Percentiles rank a stretch among this genome's conserved stretches.
phyloP scores from a whole-genome alignment of 2,888 invertebrate genomes.

The Agrotis clavis region DNA sequence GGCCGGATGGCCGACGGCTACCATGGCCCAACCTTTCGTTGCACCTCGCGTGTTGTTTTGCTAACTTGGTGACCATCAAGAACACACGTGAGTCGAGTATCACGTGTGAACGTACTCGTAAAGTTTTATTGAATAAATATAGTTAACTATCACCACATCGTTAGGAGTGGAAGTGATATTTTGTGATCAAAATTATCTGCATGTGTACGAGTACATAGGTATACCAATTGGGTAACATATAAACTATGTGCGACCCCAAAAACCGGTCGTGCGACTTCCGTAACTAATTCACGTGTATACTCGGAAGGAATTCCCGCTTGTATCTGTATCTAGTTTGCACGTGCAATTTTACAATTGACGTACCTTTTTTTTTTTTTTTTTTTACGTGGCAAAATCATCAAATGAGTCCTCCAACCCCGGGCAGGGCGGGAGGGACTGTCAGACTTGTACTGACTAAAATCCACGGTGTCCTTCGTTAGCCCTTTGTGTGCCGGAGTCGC shows the following conservation, averaged over 20 bases:
- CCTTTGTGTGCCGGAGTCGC: no score
- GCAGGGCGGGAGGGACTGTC: no score
- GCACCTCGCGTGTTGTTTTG: background rate
- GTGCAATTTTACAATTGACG: no score
- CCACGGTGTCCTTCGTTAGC: no score
- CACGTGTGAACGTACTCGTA: slow-evolving; percentile 13
- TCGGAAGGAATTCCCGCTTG: background rate
- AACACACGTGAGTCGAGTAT: slow-evolving; percentile 11
- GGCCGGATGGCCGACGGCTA: background rate
- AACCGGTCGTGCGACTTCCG: background rate
- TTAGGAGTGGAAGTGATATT: background rate
- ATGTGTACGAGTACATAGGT: no score
- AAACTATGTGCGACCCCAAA: slow-evolving; percentile 1
- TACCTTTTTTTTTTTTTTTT: no score
- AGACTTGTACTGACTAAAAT: no score
- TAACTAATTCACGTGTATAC: background rate
- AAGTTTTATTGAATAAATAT: slow-evolving; percentile 3
- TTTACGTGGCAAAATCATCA: no score
- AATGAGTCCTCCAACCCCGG: no score
- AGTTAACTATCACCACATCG: background rate
- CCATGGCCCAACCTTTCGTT: background rate
- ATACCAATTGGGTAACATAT: background rate
- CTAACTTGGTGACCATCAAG: slow-evolving; percentile 3
- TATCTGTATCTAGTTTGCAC: background rate
- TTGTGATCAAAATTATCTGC: background rate